Conservation (phyloP, 2,888 invertebrate species). For the Eretmocerus hayati region DNA sequence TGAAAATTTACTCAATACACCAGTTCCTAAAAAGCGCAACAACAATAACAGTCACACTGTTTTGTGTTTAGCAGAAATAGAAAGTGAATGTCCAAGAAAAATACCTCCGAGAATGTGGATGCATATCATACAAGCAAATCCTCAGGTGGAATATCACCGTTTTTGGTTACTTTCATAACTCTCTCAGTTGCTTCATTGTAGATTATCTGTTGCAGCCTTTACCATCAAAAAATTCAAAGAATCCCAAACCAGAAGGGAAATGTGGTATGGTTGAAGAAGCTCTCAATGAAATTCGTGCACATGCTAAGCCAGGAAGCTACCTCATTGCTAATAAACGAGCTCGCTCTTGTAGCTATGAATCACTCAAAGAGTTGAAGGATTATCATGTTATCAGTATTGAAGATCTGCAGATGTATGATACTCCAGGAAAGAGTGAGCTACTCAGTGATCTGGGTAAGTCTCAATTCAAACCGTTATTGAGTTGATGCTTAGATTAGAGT, state of each 20-base stretch:
- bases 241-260: conserved; percentile 23
- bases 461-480: too few species aligned
- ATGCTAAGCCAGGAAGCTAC: conserved; percentile 43
- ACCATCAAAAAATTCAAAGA: conserved; percentile 13
- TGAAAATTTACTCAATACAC: conserved; percentile 50
- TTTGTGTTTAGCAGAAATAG: conserved; percentile 60
- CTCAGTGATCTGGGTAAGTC: conserved; percentile 45
- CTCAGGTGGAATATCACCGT: conserved; percentile 28
- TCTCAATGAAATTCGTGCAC: conserved; percentile 38
- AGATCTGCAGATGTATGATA: conserved; percentile 45
- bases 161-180: background rate
- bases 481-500: too few species aligned
- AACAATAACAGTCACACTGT: conserved; percentile 52
- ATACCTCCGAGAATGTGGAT: conserved; percentile 48
- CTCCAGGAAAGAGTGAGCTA: conserved; percentile 44
- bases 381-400: conserved; percentile 46
- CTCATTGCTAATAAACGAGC: conserved; percentile 44
- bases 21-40: conserved; percentile 47
- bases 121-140: conserved; percentile 39
- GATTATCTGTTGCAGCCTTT: conserved; percentile 6
- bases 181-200: background rate
- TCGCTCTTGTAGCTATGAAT: conserved; percentile 41
- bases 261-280: conserved; percentile 43
- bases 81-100: conserved; percentile 23
- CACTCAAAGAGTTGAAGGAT: conserved; percentile 37